Evolutionary conservation across 2,797 vertebrate genomes (phyloP).

Genomic region (Sebastes reedi): DNA sequence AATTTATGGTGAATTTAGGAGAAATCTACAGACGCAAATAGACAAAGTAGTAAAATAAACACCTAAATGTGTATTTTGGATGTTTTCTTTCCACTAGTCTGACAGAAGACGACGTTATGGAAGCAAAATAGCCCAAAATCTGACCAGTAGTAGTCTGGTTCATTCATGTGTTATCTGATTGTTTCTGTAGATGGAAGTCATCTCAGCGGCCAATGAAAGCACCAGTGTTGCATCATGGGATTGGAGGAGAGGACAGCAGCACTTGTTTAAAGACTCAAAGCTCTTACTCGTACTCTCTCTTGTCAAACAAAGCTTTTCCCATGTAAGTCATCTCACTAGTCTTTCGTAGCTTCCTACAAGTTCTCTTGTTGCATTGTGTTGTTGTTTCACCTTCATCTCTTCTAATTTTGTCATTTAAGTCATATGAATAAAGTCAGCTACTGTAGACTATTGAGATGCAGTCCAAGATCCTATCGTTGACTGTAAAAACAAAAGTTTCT

Average conservation of each 20-base stretch:
- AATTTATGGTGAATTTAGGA: too few species aligned
- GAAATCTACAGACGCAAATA: too few species aligned
- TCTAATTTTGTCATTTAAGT: not conserved
- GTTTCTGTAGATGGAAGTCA: slow-evolving; percentile 52
- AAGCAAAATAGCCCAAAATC: too few species aligned
- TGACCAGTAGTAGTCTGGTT: not conserved
- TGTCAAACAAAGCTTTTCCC: not conserved
- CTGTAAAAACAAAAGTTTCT: slow-evolving; percentile 18
- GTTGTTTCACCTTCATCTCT: not conserved
- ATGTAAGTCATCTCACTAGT: not conserved
- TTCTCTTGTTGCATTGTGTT: not conserved
- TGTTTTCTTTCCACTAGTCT: too few species aligned
- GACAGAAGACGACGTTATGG: too few species aligned
- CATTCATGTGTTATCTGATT: not conserved
- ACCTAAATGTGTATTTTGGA: too few species aligned
- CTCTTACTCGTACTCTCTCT: slow-evolving; percentile 8
- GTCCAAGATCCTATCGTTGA: not conserved
- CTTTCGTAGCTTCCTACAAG: not conserved
- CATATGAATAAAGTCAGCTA: not conserved
- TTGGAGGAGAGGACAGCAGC: slow-evolving; percentile 4
- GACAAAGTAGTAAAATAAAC: too few species aligned
- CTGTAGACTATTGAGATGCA: slow-evolving; percentile 7
- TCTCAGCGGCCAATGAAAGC: slow-evolving; percentile 28
- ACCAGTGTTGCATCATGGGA: slow-evolving; percentile 51
- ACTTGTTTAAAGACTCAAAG: slow-evolving; percentile 8